Percentiles rank a stretch among this genome's conserved stretches.
These are phyloP conservation scores for Agapornis canus DNA, from an alignment of 2,797 vertebrate genomes.

Conservation along the genomic window DNA sequence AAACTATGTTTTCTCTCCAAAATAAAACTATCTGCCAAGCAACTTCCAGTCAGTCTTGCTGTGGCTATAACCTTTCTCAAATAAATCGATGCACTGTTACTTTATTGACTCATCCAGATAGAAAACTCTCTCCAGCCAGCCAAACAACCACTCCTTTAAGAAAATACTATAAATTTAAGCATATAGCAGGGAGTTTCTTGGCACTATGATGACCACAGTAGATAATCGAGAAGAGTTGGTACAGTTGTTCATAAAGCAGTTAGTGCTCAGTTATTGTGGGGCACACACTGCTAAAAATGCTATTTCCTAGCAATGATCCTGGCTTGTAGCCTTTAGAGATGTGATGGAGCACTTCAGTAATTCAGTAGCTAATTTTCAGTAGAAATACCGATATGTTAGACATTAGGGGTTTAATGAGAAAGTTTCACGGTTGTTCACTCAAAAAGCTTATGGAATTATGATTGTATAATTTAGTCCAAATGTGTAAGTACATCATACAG, in stretches of 20 bases:
- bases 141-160: slow-evolving; percentile 23
- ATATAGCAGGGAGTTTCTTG: not conserved
- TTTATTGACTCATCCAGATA: slow-evolving; percentile 34
- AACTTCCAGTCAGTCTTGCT: not conserved
- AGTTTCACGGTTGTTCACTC: not conserved
- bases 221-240: not conserved
- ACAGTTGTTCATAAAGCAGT: not conserved
- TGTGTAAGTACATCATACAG: not conserved
- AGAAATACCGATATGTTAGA: not conserved
- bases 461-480: not conserved
- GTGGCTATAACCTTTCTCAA: not conserved
- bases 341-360: not conserved
- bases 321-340: not conserved
- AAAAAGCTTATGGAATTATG: not conserved
- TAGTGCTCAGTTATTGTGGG: not conserved
- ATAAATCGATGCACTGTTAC: not conserved
- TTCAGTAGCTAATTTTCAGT: not conserved
- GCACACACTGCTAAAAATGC: not conserved
- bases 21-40: not conserved
- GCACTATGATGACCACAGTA: not conserved
- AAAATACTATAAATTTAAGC: not conserved
- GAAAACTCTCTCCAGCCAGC: slow-evolving; percentile 32
- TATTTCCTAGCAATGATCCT: not conserved
- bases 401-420: not conserved
- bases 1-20: not conserved